These are phyloP conservation scores for Papilio xuthus DNA, from an alignment of 1,140 invertebrate species.

Conservation along the genomic window DNA sequence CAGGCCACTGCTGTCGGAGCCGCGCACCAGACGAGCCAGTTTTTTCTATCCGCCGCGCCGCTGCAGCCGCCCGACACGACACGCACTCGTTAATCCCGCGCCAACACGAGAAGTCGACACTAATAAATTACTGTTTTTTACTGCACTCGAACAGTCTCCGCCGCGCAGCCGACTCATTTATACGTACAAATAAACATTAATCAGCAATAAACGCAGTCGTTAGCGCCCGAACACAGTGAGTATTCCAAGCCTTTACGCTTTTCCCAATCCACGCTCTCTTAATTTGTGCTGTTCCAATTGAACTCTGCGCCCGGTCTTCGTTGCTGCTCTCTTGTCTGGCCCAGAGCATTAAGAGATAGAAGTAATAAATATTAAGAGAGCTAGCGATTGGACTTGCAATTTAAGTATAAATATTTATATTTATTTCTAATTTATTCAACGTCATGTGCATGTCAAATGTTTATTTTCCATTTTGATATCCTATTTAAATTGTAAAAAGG, in stretches of 20 bases:
- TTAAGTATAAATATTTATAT: not conserved
- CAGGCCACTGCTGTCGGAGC: slow-evolving; percentile 81
- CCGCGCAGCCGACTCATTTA: slow-evolving; percentile 77
- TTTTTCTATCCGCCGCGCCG: slow-evolving; percentile 75
- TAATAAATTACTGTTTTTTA: slow-evolving; percentile 81
- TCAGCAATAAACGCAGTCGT: slow-evolving; percentile 73
- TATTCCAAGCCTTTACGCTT: slow-evolving; percentile 64
- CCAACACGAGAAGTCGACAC: slow-evolving; percentile 80
- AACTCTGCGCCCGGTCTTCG: not conserved
- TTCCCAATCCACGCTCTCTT: slow-evolving; percentile 65
- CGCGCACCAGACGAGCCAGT: slow-evolving; percentile 77
- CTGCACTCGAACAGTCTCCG: slow-evolving; percentile 75
- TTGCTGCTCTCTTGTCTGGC: slow-evolving; percentile 30
- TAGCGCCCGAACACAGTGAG: slow-evolving; percentile 76
- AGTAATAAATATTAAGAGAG: slow-evolving; percentile 55
- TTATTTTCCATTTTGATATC: slow-evolving; percentile 33
- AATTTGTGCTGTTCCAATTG: slow-evolving; percentile 49
- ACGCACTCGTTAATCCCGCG: slow-evolving; percentile 78
- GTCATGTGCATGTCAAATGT: slow-evolving; percentile 25
- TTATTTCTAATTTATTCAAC: slow-evolving; percentile 11
- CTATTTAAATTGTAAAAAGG: not conserved
- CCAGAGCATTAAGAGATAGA: slow-evolving; percentile 38
- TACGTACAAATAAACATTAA: slow-evolving; percentile 80
- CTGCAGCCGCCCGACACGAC: slow-evolving; percentile 65
- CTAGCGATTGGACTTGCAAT: slow-evolving; percentile 42